These are phyloP conservation scores for Drosophila pandora DNA, from an alignment of 1,140 invertebrate genomes.

Conservation along the genomic window DNA sequence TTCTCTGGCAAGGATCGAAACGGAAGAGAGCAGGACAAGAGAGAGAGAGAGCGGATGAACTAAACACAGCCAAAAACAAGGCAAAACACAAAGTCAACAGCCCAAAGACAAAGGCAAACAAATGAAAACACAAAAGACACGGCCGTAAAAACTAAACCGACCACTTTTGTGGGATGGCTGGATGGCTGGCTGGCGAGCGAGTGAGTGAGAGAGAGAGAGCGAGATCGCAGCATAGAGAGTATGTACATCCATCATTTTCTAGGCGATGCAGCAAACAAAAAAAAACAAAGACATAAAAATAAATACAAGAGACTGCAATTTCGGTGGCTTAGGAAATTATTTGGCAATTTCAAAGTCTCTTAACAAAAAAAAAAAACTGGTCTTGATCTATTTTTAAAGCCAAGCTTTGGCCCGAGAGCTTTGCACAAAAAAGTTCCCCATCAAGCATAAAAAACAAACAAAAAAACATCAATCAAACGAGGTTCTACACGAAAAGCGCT, in stretches of 20 bases:
- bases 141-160: constrained; percentile 55
- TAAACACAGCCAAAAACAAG: constrained; percentile 22
- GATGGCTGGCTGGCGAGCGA: too few species aligned
- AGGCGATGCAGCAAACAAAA: constrained; percentile 34
- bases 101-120: constrained; percentile 53
- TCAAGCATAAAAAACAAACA: constrained; percentile 25
- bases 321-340: constrained; percentile 29
- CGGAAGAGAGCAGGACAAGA: neutral
- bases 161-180: constrained; percentile 33
- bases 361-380: constrained; percentile 27
- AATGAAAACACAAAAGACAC: constrained; percentile 40
- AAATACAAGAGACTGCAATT: constrained; percentile 21
- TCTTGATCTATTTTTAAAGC: constrained; percentile 59
- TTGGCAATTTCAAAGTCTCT: constrained; percentile 21
- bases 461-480: constrained; percentile 50
- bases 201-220: constrained; percentile 3
- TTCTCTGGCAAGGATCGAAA: constrained; percentile 34
- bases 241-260: constrained; percentile 57
- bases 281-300: neutral
- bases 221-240: constrained; percentile 16
- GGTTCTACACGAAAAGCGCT: constrained; percentile 41
- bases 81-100: constrained; percentile 49
- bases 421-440: neutral
- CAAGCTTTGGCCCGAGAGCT: constrained; percentile 36
- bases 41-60: neutral